Conservation (phyloP, 2,113 vertebrate species). For the Chionomys nivalis region DNA sequence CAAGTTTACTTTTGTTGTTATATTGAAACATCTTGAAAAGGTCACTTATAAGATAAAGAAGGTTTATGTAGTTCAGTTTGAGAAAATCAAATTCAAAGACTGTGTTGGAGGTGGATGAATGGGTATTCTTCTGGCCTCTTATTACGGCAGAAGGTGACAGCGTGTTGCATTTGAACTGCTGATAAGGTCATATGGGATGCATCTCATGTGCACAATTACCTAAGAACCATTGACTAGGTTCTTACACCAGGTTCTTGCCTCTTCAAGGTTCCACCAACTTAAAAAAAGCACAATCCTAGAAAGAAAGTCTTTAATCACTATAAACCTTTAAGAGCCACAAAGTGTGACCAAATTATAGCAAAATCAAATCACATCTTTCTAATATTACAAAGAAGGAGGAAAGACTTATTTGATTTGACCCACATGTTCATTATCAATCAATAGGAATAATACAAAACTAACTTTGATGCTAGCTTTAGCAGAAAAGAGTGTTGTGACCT, state of each 20-base stretch:
- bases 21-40: not conserved
- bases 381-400: not conserved
- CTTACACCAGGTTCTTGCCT: not conserved
- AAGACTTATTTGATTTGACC: not conserved
- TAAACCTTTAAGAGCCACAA: not conserved
- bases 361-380: not conserved
- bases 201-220: not conserved
- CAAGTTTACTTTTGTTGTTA: not conserved
- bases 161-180: not conserved
- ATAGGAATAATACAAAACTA: not conserved
- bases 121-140: not conserved
- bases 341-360: not conserved
- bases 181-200: not conserved
- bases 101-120: not conserved
- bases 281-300: not conserved
- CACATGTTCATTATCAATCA: not conserved
- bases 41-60: not conserved
- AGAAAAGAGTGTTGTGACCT: not conserved
- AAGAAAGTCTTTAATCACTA: not conserved
- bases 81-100: not conserved
- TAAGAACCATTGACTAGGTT: not conserved
- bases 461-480: not conserved
- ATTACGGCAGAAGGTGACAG: not conserved
- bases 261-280: not conserved
- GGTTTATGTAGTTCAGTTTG: not conserved